Evolutionary conservation across 2,113 vertebrate species (phyloP).

Genomic region (Colaptes auratus): DNA sequence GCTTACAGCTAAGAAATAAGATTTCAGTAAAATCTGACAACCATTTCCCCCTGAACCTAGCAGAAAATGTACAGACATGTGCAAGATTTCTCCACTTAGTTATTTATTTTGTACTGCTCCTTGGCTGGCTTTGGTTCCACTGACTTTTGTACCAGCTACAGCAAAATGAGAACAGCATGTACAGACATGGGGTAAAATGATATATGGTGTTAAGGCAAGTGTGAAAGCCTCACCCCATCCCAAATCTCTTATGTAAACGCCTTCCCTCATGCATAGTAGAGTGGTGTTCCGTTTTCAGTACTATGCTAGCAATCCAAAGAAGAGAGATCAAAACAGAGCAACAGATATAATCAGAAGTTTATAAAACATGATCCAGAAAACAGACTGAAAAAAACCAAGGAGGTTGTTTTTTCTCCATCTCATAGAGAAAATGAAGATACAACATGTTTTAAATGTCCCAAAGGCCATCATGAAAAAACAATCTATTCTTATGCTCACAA

Average conservation of each 20-base stretch:
- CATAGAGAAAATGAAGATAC: neutral
- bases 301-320: neutral
- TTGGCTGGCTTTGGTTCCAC: neutral
- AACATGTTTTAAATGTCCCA: neutral
- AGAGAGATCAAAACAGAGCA: slow-evolving; percentile 4
- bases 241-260: neutral
- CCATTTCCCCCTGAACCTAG: slow-evolving; percentile 15
- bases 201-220: neutral
- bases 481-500: neutral
- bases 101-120: slow-evolving; percentile 46
- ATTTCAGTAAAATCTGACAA: slow-evolving; percentile 55
- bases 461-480: neutral
- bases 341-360: neutral
- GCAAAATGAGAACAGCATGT: slow-evolving; percentile 19
- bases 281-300: neutral
- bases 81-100: slow-evolving; percentile 33
- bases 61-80: slow-evolving; percentile 34
- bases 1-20: slow-evolving; percentile 62
- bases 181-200: neutral
- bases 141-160: slow-evolving; percentile 15
- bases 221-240: neutral
- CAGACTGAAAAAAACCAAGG: neutral
- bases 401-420: neutral
- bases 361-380: neutral
- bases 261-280: neutral